Evolutionary conservation across 2,888 invertebrate species (phyloP), one percentile per base, ranked within the genome.

Genomic region (Metellina segmentata): DNA sequence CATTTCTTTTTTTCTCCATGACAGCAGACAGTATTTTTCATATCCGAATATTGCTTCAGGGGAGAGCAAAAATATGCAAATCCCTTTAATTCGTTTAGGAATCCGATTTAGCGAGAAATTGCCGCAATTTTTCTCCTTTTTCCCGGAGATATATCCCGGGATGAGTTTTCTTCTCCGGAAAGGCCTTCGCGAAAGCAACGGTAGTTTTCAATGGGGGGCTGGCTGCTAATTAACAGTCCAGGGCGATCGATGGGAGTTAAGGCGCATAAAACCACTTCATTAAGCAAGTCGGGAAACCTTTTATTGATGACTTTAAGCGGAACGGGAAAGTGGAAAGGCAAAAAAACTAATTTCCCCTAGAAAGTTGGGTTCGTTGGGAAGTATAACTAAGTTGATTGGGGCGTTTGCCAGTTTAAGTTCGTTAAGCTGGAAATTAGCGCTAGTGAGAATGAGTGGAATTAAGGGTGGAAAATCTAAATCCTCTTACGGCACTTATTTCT

Each of bases 251-350:
- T 61, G 61, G 61, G 61, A 61, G 61, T 61, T 61, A 20, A 74
- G 74, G 19, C 19, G 74, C 74, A 74, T 74, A 74, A 74, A 74
- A 74, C 48, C 74, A 74, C 74, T 74, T 74, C 74, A 74, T 74
- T 74, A 74, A 20, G 74, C 48, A 19, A 8, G 20, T 74, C 74
- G 9, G 74, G 48, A 74, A 20, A 74, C 13, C 74, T 9, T 61
- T 61, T 6, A 74, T 74, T 11, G 74, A 20, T 20, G 34, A 48
- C 20, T 74, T 34, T 16, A 61, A 61, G 61, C 16, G 61, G 16
- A 61, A 16, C 16, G 61, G 61, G 4, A 34, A 34, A 34, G 34
- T 34, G 34, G 34, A 34, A 34, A 34, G 34, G 11, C 5, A 61
- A 61, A 61, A 61, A 61, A 61, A 61, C n/a, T n/a, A 61, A 61